Conservation (phyloP, 2,797 vertebrate species). For the Intellagama lesueurii region DNA sequence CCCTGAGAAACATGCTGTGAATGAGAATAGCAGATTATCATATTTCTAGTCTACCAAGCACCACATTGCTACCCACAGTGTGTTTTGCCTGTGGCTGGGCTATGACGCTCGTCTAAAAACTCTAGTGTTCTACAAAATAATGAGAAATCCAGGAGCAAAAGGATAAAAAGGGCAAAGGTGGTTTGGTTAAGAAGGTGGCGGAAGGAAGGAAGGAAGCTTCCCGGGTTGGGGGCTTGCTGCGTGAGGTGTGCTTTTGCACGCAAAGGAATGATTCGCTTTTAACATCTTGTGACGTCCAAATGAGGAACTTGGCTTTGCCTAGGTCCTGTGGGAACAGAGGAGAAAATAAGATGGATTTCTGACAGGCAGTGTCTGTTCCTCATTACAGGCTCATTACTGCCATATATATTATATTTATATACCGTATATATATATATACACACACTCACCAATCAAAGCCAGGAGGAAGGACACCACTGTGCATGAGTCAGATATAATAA, state of each 20-base stretch:
- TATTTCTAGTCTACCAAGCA: too few species aligned
- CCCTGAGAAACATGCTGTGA: too few species aligned
- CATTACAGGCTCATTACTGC: neutral
- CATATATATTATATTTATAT: too few species aligned
- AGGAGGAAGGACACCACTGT: neutral
- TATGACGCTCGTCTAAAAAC: neutral
- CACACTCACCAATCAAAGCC: neutral
- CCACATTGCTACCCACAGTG: neutral
- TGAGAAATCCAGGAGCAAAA: neutral
- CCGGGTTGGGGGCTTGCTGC: neutral
- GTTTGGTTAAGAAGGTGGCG: slow-evolving; percentile 11
- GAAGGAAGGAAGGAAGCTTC: neutral
- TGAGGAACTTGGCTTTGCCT: slow-evolving; percentile 59
- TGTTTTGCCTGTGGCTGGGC: neutral
- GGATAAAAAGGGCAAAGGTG: slow-evolving; percentile 11
- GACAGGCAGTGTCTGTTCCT: neutral
- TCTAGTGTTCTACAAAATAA: too few species aligned
- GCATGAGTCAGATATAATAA: neutral
- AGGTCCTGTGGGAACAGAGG: slow-evolving; percentile 39
- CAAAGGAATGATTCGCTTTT: neutral
- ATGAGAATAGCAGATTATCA: too few species aligned
- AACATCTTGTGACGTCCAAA: slow-evolving; percentile 45
- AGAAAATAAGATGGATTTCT: neutral
- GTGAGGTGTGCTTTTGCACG: neutral
- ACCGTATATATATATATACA: neutral